These are phyloP conservation scores for Drosophila putrida DNA, from an alignment of 2,888 invertebrate genomes.

Conservation along the genomic window DNA sequence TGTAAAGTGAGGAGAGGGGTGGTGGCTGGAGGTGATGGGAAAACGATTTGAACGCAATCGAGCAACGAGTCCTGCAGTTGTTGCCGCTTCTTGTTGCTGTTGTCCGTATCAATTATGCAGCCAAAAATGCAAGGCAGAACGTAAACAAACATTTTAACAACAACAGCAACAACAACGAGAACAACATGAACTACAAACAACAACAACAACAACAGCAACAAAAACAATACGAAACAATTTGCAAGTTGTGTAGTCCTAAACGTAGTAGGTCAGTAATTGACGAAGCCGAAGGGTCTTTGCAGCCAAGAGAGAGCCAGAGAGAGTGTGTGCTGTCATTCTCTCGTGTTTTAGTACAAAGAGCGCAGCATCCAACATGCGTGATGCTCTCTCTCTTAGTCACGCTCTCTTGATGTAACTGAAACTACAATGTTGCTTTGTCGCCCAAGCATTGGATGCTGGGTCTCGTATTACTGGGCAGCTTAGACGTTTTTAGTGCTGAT, in stretches of 20 bases:
- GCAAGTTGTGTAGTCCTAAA: constrained; percentile 49
- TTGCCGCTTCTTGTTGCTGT: constrained; percentile 35
- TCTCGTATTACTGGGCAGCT: constrained; percentile 59
- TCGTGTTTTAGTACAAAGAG: constrained; percentile 70
- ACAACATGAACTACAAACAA: constrained; percentile 27
- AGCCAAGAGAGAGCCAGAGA: constrained; percentile 19
- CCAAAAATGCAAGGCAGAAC: constrained; percentile 67
- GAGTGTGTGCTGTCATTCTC: not conserved
- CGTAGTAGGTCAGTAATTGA: constrained; percentile 74
- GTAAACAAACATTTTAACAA: constrained; percentile 72
- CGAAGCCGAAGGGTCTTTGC: constrained; percentile 49
- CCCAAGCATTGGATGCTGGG: constrained; percentile 33
- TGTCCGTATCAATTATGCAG: constrained; percentile 72
- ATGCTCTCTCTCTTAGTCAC: not conserved
- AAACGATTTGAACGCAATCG: constrained; percentile 51
- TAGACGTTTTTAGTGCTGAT: constrained; percentile 85
- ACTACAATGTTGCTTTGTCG: constrained; percentile 58
- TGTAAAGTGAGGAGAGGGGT: not conserved
- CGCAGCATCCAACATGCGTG: constrained; percentile 53
- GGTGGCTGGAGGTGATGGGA: not conserved
- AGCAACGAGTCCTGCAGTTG: constrained; percentile 49
- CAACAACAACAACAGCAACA: constrained; percentile 22
- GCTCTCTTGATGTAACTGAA: constrained; percentile 43
- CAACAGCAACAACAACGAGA: constrained; percentile 24
- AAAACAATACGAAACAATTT: constrained; percentile 31